Evolutionary conservation across 2,113 vertebrate genomes (phyloP).

Genomic region (Corythaixoides concolor): DNA sequence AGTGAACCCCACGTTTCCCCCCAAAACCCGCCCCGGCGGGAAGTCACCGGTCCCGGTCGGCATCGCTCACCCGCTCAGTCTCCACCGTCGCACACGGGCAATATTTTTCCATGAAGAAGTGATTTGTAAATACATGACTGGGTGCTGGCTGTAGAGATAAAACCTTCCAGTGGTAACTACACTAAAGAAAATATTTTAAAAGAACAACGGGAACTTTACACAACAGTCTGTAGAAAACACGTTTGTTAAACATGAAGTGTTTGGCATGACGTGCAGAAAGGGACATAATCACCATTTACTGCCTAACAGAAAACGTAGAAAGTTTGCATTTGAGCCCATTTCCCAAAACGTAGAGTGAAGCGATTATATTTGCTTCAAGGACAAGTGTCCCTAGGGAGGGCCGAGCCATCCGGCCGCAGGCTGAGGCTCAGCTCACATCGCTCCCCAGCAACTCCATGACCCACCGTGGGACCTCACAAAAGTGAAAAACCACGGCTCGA

Average conservation of each 20-base stretch:
- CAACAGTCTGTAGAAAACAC: neutral
- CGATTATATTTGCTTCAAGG: neutral
- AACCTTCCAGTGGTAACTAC: fast-evolving
- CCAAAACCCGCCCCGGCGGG: fast-evolving
- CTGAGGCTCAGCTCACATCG: neutral
- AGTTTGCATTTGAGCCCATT: neutral
- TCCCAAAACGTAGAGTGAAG: neutral
- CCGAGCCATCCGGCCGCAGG: neutral
- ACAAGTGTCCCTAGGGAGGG: neutral
- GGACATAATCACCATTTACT: neutral
- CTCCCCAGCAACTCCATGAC: neutral
- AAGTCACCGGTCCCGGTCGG: no score
- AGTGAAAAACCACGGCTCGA: no score
- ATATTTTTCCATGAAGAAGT: fast-evolving
- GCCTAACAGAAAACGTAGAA: neutral
- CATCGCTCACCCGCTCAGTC: fast-evolving
- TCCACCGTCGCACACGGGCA: fast-evolving
- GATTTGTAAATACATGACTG: neutral
- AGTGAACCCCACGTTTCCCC: fast-evolving
- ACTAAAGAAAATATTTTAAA: neutral
- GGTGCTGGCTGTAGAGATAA: neutral
- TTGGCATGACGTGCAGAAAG: neutral
- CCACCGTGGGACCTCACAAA: neutral
- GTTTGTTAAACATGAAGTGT: fast-evolving
- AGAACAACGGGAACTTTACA: fast-evolving